phyloP scores from a whole-genome alignment of 2,888 invertebrate species.

The Napeogenes inachia region DNA sequence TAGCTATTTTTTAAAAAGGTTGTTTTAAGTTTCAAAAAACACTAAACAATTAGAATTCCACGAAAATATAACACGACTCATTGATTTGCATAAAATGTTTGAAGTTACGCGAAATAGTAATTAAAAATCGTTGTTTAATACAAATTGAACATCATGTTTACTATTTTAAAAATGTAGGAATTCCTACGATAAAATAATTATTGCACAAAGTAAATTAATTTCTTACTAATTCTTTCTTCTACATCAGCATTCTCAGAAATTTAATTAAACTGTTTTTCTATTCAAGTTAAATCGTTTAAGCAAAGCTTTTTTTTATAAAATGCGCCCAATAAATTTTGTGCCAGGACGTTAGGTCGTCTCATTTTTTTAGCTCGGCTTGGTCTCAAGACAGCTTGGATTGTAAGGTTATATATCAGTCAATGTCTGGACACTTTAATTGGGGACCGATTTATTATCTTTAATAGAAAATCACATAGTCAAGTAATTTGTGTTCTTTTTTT shows the following conservation, averaged over 20 bases:
- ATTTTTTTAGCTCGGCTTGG: conserved; percentile 52
- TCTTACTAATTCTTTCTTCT: conserved; percentile 1
- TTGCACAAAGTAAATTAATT: too few relatives aligned
- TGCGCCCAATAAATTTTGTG: conserved; percentile 30
- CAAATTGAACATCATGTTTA: too few relatives aligned
- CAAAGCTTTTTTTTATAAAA: conserved; percentile 19
- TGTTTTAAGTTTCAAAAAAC: too few relatives aligned
- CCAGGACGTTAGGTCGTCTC: conserved; percentile 29
- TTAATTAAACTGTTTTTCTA: conserved; percentile 28
- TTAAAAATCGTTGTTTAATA: too few relatives aligned
- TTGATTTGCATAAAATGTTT: too few relatives aligned
- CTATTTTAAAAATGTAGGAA: too few relatives aligned
- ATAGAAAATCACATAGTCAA: conserved; percentile 28
- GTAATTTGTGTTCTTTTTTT: conserved; percentile 14
- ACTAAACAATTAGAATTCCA: too few relatives aligned
- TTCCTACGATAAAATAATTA: too few relatives aligned
- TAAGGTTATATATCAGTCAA: conserved; percentile 71
- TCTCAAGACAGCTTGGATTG: conserved; percentile 35
- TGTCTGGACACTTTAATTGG: conserved; percentile 69
- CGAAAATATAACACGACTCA: too few relatives aligned
- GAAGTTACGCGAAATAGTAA: too few relatives aligned
- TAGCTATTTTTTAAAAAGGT: too few relatives aligned
- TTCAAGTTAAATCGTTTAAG: conserved; percentile 20
- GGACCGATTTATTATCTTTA: conserved; percentile 58
- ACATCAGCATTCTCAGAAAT: conserved; percentile 14